phyloP scores from a whole-genome alignment of 2,797 vertebrate species.

The Sphenodon punctatus region DNA sequence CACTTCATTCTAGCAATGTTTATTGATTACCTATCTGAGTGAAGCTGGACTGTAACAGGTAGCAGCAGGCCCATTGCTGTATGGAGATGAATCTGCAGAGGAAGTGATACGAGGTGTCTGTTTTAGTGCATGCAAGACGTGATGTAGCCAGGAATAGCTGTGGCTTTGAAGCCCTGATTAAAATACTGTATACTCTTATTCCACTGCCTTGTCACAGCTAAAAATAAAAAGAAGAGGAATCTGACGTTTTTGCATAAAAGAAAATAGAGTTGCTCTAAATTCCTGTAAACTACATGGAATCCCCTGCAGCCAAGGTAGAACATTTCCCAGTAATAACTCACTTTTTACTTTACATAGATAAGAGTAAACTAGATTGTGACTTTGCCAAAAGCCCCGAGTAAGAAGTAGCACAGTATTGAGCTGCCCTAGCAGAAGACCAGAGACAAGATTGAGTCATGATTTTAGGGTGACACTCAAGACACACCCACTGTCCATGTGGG shows the following conservation, averaged over 20 bases:
- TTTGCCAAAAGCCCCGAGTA: neutral
- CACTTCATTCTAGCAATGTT: neutral
- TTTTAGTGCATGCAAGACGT: slow-evolving; percentile 52
- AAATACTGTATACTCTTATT: slow-evolving; percentile 25
- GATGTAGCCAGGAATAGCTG: slow-evolving; percentile 45
- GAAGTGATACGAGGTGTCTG: neutral
- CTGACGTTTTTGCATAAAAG: too few relatives aligned
- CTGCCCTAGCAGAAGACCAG: fast-evolving
- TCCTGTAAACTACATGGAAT: neutral
- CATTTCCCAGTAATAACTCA: too few relatives aligned
- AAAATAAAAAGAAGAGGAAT: too few relatives aligned
- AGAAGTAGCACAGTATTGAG: neutral
- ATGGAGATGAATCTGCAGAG: neutral
- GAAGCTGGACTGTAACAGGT: too few relatives aligned
- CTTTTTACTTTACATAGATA: too few relatives aligned
- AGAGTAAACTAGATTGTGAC: too few relatives aligned
- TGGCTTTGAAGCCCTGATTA: slow-evolving; percentile 64
- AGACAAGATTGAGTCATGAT: neutral
- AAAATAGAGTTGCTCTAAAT: too few relatives aligned
- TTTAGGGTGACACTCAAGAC: too few relatives aligned
- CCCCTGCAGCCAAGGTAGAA: neutral
- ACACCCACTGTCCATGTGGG: too few relatives aligned
- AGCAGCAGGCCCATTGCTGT: neutral
- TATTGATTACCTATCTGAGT: neutral
- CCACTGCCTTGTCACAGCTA: slow-evolving; percentile 12